Conservation (phyloP, 2,888 invertebrate species). For the Ornithoptera alexandrae region DNA sequence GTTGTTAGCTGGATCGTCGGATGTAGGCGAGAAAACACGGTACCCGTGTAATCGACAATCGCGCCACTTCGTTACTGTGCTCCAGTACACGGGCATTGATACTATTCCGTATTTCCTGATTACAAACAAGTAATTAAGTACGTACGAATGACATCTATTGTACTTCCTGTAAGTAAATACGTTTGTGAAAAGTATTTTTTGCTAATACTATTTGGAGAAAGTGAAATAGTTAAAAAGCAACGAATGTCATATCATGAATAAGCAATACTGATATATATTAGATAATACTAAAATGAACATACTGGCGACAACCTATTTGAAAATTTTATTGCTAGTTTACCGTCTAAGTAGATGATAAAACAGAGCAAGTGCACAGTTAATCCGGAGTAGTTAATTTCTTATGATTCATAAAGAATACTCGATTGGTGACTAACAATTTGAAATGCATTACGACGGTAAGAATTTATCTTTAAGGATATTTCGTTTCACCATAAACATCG, state of each 20-base stretch:
- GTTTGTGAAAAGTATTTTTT: too few species aligned
- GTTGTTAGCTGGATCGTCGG: conserved; percentile 5
- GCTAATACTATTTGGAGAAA: too few species aligned
- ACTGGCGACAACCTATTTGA: not conserved
- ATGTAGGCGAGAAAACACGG: conserved; percentile 22
- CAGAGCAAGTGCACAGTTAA: not conserved
- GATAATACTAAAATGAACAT: too few species aligned
- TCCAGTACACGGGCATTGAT: conserved; percentile 10
- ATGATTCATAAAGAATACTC: conserved; percentile 15
- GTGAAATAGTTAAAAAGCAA: too few species aligned
- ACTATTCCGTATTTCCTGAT: conserved; percentile 9
- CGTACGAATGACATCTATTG: not conserved
- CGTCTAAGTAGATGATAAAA: not conserved
- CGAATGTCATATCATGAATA: too few species aligned
- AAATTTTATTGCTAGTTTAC: not conserved
- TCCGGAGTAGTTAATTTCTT: not conserved
- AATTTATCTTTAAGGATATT: conserved; percentile 23
- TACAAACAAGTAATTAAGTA: conserved; percentile 15
- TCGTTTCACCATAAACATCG: conserved; percentile 21
- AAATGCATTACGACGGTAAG: conserved; percentile 5
- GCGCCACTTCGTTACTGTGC: conserved; percentile 4
- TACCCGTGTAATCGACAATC: conserved; percentile 14
- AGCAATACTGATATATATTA: too few species aligned
- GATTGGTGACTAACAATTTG: conserved; percentile 14
- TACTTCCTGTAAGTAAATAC: not conserved